phyloP scores from a whole-genome alignment of 2,113 vertebrate genomes.

The Marmota flaviventris region DNA sequence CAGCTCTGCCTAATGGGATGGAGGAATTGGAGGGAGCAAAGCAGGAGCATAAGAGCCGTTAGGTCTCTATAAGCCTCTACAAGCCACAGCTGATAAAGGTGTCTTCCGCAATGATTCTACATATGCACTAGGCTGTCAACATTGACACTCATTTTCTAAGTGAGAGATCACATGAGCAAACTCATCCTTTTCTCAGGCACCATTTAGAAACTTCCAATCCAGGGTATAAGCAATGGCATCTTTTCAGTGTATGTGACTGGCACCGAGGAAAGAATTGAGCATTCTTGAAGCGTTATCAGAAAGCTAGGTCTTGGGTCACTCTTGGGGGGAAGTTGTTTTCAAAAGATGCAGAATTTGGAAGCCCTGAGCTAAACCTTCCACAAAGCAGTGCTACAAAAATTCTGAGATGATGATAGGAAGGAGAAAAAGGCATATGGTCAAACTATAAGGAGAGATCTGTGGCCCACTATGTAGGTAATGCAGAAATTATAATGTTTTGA shows the following conservation, averaged over 20 bases:
- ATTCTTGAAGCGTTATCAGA: neutral
- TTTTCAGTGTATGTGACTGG: neutral
- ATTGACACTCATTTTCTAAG: neutral
- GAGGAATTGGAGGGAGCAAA: neutral
- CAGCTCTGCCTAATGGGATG: conserved; percentile 27
- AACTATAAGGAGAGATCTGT: neutral
- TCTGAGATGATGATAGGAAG: neutral
- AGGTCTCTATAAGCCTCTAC: neutral
- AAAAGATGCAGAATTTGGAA: neutral
- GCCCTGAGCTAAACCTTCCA: neutral
- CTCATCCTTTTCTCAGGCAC: neutral
- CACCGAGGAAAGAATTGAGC: neutral
- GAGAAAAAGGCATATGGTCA: neutral
- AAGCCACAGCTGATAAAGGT: neutral
- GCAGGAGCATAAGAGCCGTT: neutral
- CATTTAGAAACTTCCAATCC: neutral
- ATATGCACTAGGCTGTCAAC: neutral
- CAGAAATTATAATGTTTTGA: neutral
- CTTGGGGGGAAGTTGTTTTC: neutral
- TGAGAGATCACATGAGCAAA: neutral
- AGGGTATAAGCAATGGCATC: neutral
- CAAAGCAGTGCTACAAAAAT: neutral
- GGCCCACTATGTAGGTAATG: neutral
- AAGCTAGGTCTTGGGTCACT: neutral
- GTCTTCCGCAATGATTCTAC: neutral